Evolutionary conservation across 2,113 vertebrate genomes (phyloP), one percentile per base, ranked within the genome.

Genomic region (Arvicanthis niloticus): DNA sequence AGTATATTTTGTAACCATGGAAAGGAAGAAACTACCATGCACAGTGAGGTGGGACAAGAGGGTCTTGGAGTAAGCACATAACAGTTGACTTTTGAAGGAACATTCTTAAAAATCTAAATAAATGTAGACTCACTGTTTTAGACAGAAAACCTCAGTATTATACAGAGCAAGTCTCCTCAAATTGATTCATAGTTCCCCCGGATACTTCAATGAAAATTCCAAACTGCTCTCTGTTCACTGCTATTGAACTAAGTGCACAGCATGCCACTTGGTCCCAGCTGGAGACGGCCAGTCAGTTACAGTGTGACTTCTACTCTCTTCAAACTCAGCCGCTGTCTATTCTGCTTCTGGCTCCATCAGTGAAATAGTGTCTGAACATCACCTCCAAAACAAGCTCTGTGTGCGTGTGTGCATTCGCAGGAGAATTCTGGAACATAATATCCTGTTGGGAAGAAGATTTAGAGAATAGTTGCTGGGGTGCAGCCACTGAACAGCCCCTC

Each of bases 261-360:
- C 31, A 8, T 0, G 21, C 22, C 17, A 7, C 88, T 89, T 34
- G 6, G 56, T 40, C 45, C 65, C n/a, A 21, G 45, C 48, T 17
- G 7, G 34, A 77, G 75, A 37, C 22, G 40, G 88, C 68, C 48
- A 51, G 65, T 51, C 45, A 53, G 72, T 26, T n/a, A 94, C 56
- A 42, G 5, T 0, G 4, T 24, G 45, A 51, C 88, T 93, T 67
- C 34, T n/a, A 45, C 62, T 76, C 82, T 73, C 67, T 75, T 91
- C 60, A 67, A 76, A 88, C 7, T 60, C 62, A 13, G 73, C 12
- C 78, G 95, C 76, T 94, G 84, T 75, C 17, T 96, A 73, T 88
- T 84, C 72, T 75, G 56, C 48, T 65, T 76, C 93, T 91, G 70
- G 24, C 40, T 89, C 73, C 34, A 53, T 72, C 42, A 3, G 53